These are phyloP conservation scores for Triplophysa bombifrons DNA, from an alignment of 2,797 vertebrate genomes.

Conservation along the genomic window DNA sequence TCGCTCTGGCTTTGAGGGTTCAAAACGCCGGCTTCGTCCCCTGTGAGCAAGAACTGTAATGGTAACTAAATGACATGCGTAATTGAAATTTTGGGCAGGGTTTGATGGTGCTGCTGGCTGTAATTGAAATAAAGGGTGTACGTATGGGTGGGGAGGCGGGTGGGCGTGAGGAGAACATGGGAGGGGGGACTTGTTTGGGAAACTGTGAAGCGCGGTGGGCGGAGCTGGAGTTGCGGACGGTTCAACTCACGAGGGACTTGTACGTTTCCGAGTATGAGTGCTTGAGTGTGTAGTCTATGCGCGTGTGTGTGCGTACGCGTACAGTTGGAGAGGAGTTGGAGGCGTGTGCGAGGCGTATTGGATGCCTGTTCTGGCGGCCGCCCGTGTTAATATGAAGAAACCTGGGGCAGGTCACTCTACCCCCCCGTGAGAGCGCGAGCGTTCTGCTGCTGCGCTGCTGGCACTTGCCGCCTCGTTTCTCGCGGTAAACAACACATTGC, in stretches of 20 bases:
- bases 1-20: conserved; percentile 38
- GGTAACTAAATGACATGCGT: conserved; percentile 59
- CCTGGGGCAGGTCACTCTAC: conserved; percentile 81
- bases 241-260: conserved; percentile 56
- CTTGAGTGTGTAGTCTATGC: not conserved
- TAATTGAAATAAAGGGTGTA: conserved; percentile 52
- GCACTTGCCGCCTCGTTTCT: conserved; percentile 68
- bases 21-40: conserved; percentile 21
- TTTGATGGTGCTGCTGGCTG: conserved; percentile 56
- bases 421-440: conserved; percentile 65
- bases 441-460: conserved; percentile 78
- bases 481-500: conserved; percentile 85
- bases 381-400: conserved; percentile 81
- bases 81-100: conserved; percentile 62
- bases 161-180: conserved; percentile 16
- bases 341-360: conserved; percentile 70
- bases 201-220: conserved; percentile 79
- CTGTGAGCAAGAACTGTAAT: conserved; percentile 32
- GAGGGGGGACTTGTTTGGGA: conserved; percentile 80
- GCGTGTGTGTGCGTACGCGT: conserved; percentile 42
- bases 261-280: conserved; percentile 42
- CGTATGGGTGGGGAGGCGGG: conserved; percentile 21
- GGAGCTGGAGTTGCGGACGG: conserved; percentile 61
- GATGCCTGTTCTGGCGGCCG: conserved; percentile 75
- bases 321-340: conserved; percentile 52